Conservation (phyloP, 2,888 invertebrate species). For the Tenthredo amoena region DNA sequence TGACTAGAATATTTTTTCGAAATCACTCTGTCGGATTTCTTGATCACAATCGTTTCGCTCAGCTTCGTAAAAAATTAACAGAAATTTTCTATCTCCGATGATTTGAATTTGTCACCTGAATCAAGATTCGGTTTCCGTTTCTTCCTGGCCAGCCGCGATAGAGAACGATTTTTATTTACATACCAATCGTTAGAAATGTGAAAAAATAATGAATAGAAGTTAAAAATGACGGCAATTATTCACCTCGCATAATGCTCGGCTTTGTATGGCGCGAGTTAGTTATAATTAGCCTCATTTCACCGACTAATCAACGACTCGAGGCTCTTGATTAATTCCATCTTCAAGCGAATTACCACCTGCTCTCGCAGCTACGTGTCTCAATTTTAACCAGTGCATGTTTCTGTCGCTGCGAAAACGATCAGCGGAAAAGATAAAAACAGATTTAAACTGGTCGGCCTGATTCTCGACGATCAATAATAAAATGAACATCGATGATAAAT, state of each 20-base stretch:
- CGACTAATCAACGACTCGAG: constrained; percentile 9
- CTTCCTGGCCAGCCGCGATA: background rate
- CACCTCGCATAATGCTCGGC: background rate
- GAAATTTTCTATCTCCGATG: background rate
- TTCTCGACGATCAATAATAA: background rate
- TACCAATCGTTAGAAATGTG: background rate
- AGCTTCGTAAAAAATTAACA: background rate
- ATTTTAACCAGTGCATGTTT: background rate
- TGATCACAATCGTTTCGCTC: background rate
- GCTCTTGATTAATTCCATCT: constrained; percentile 41
- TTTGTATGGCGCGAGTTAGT: background rate
- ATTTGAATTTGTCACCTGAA: background rate
- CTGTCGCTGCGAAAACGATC: background rate
- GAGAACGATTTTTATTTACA: background rate
- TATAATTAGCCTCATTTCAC: constrained; percentile 27
- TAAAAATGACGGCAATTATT: background rate
- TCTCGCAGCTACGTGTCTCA: background rate
- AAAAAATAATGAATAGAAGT: background rate
- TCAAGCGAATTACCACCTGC: constrained; percentile 40
- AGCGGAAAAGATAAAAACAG: background rate
- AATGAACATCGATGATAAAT: background rate
- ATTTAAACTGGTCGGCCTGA: background rate
- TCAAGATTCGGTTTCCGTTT: background rate
- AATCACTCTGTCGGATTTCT: background rate
- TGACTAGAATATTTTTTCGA: background rate